phyloP scores from a whole-genome alignment of 2,113 vertebrate genomes.

The Lophura nycthemera region DNA sequence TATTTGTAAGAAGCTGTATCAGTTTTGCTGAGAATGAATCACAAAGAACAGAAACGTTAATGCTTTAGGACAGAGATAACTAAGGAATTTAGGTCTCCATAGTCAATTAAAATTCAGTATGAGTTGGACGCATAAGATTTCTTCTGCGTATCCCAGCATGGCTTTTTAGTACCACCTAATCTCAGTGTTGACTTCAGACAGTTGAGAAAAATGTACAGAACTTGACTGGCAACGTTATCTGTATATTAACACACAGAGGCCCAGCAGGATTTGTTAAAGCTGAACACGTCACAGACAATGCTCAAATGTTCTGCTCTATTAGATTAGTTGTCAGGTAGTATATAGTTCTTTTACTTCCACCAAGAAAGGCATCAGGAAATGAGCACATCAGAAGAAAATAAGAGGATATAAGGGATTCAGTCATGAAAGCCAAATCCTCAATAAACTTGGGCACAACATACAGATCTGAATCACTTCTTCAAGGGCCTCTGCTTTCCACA shows the following conservation, averaged over 20 bases:
- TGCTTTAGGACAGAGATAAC: neutral
- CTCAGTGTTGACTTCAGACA: neutral
- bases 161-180: neutral
- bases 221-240: neutral
- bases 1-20: neutral
- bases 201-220: neutral
- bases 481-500: neutral
- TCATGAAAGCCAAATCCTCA: neutral
- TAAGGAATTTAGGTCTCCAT: neutral
- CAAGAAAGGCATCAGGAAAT: neutral
- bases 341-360: neutral
- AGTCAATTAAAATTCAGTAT: neutral
- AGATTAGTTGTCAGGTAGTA: neutral
- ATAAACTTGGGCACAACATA: neutral
- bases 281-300: neutral
- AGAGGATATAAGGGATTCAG: fast-evolving
- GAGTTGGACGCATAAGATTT: neutral
- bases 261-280: neutral
- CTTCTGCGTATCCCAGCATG: neutral
- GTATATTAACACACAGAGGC: neutral
- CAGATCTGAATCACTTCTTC: neutral
- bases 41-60: neutral
- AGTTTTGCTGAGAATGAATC: neutral
- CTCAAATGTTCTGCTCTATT: neutral
- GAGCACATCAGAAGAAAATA: neutral